phyloP scores from a whole-genome alignment of 2,113 vertebrate species.

The Anolis sagrei region DNA sequence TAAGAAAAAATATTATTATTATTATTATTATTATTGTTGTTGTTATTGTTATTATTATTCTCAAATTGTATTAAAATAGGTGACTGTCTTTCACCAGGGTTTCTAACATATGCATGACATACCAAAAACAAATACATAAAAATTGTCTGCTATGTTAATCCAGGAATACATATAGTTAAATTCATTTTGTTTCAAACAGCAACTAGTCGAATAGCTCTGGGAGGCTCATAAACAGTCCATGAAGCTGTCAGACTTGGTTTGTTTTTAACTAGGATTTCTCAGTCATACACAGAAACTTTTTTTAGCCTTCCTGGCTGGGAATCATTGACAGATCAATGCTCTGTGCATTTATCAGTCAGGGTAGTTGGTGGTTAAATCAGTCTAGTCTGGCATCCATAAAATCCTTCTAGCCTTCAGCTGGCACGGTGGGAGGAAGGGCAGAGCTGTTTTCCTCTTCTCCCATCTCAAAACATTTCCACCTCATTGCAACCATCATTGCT shows the following conservation, averaged over 20 bases:
- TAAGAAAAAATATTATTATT: too few species aligned
- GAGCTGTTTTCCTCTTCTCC: background rate
- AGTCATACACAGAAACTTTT: background rate
- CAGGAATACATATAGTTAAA: background rate
- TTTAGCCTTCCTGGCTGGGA: background rate
- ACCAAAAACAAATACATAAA: too few species aligned
- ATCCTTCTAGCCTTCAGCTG: background rate
- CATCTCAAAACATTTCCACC: background rate
- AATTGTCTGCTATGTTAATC: background rate
- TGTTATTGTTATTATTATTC: too few species aligned
- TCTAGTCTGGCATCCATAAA: background rate
- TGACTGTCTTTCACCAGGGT: background rate
- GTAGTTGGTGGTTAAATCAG: background rate
- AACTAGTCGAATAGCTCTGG: background rate
- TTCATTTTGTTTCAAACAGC: background rate
- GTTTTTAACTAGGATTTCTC: background rate
- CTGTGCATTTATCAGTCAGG: background rate
- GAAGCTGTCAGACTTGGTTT: background rate
- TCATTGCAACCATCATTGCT: background rate
- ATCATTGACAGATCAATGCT: background rate
- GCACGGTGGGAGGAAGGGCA: background rate
- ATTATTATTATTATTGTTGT: too few species aligned
- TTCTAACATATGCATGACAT: background rate
- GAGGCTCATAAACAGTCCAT: background rate
- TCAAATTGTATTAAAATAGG: constrained; percentile 28